Evolutionary conservation across 2,113 vertebrate species (phyloP).

Genomic region (Cheirogaleus medius): DNA sequence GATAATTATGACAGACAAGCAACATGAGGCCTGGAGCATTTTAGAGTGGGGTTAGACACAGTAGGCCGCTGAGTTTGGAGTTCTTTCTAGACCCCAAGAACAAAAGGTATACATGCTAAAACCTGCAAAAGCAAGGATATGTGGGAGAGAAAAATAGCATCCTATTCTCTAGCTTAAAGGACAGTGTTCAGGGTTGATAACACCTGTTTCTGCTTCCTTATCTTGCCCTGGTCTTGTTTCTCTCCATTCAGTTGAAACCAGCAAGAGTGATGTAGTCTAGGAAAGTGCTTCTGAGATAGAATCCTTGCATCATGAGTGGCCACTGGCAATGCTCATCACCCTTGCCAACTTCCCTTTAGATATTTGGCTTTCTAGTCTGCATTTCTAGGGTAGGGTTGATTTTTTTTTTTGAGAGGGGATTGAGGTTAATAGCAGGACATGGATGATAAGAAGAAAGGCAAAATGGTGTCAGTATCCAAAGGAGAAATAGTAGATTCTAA

Average conservation of each 20-base stretch:
- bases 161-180: not conserved
- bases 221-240: not conserved
- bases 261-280: too few species aligned
- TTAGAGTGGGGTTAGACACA: not conserved
- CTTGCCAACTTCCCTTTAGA: not conserved
- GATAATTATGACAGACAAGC: conserved; percentile 49
- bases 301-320: rapidly evolving
- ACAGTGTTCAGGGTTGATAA: rapidly evolving
- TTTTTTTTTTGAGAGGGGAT: not conserved
- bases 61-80: not conserved
- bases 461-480: not conserved
- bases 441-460: not conserved
- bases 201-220: not conserved
- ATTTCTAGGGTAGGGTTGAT: not conserved
- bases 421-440: not conserved
- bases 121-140: not conserved
- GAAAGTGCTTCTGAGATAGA: not conserved
- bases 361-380: not conserved
- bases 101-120: not conserved
- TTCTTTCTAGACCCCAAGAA: not conserved
- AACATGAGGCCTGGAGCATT: not conserved
- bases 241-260: not conserved
- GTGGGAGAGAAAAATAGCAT: not conserved
- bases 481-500: not conserved
- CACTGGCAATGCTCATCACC: rapidly evolving